These are phyloP conservation scores for Oxyruncus cristatus DNA, from an alignment of 2,113 vertebrate genomes.

Conservation along the genomic window DNA sequence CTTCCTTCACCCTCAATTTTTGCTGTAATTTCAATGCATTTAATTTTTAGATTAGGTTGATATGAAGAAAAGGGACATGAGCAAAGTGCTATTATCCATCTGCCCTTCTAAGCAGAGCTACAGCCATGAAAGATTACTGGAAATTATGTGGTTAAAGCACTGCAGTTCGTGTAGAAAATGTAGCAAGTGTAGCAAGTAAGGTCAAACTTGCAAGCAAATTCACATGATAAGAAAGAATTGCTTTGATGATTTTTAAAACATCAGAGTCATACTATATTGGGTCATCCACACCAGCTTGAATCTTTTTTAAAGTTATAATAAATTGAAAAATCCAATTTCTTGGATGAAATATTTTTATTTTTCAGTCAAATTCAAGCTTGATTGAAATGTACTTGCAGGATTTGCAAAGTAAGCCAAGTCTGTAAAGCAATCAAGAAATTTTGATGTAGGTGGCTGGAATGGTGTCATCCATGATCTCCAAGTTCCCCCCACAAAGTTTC, in stretches of 20 bases:
- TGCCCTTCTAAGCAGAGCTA: slow-evolving; percentile 5
- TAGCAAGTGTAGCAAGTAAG: slow-evolving; percentile 4
- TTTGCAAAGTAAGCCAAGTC: slow-evolving; percentile 54
- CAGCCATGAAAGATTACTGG: neutral
- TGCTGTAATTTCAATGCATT: neutral
- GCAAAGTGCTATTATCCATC: neutral
- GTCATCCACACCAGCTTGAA: slow-evolving; percentile 32
- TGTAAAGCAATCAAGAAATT: slow-evolving; percentile 45
- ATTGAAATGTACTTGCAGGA: slow-evolving; percentile 51
- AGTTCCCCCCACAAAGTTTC: neutral
- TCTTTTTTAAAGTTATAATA: slow-evolving; percentile 51
- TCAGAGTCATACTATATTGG: slow-evolving; percentile 21
- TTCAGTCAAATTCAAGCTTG: slow-evolving; percentile 55
- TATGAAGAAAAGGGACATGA: neutral
- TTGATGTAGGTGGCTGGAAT: neutral
- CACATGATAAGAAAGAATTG: slow-evolving; percentile 11
- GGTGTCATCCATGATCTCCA: neutral
- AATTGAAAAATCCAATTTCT: slow-evolving; percentile 65
- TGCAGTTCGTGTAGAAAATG: neutral
- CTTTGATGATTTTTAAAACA: slow-evolving; percentile 55
- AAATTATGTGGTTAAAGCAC: slow-evolving; percentile 4
- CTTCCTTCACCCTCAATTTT: neutral
- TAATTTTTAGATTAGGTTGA: neutral
- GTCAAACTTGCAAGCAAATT: slow-evolving; percentile 52
- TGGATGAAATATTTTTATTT: slow-evolving; percentile 70